These are phyloP conservation scores for Pseudolycoriella hygida DNA, from an alignment of 2,888 invertebrate genomes.

Conservation along the genomic window DNA sequence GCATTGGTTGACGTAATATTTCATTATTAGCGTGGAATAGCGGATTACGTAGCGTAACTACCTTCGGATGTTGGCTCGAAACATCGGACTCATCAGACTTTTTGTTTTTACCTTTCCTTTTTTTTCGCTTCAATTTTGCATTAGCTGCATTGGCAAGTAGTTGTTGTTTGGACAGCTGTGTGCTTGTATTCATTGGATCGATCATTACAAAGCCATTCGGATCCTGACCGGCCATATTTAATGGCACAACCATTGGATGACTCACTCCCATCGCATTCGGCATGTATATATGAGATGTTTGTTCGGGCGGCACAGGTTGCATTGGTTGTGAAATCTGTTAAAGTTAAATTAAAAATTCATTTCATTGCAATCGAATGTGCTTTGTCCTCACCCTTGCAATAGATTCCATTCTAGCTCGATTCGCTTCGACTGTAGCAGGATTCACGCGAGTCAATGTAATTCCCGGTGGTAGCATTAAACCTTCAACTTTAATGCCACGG, in stretches of 20 bases:
- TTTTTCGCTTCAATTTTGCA: constrained; percentile 35
- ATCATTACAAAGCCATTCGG: constrained; percentile 26
- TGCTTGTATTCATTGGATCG: constrained; percentile 15
- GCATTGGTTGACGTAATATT: constrained; percentile 31
- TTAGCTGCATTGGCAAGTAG: constrained; percentile 10
- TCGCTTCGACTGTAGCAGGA: constrained; percentile 27
- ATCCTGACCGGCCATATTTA: constrained; percentile 14
- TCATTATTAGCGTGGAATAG: constrained; percentile 40
- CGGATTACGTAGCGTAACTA: constrained; percentile 63
- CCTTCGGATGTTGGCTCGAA: constrained; percentile 30
- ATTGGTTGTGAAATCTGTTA: constrained; percentile 12
- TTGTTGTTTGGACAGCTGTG: constrained; percentile 11
- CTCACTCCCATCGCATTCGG: not conserved
- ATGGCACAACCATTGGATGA: constrained; percentile 8
- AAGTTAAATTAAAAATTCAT: too few species aligned
- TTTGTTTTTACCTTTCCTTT: constrained; percentile 28
- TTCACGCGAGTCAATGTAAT: constrained; percentile 61
- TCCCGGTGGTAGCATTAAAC: constrained; percentile 55
- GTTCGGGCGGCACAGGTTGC: constrained; percentile 6
- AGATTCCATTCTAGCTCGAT: constrained; percentile 26
- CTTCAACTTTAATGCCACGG: constrained; percentile 35
- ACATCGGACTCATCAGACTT: constrained; percentile 6
- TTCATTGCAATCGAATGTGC: not conserved
- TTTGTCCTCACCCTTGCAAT: constrained; percentile 20
- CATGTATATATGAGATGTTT: constrained; percentile 12